Evolutionary conservation across 1,140 invertebrate species (phyloP), one percentile per base, ranked within the genome.

Genomic region (Diuraphis noxia): DNA sequence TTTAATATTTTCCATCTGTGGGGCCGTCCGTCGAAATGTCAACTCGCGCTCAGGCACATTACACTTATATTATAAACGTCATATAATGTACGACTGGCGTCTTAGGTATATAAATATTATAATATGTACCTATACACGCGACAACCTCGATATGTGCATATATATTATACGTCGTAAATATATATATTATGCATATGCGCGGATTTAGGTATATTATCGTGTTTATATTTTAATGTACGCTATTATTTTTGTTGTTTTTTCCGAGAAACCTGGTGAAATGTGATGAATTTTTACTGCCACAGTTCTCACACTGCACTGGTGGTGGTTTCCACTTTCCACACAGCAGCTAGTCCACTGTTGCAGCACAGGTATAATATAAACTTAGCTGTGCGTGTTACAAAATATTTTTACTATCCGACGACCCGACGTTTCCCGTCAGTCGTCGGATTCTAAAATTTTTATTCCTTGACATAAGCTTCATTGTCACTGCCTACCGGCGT

Each of bases 1-100:
- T 90, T 90, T 90, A 79, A 90, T 90, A 90, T 90, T 81, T 90
- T 43, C 88, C 88, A 90, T 90, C 88, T 90, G 88, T 36, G 40
- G 34, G 79, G 81, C 25, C 40, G 23, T 10, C 40, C 23, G 25
- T 25, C 85, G 49, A 56, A 87, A 87, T 25, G 85, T 87, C 36
- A 56, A n/a, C 23, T 52, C n/a, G 85, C 7, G n/a, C 46, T 30
- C 43, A 2, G 34, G 46, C 46, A 1, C 46, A 85, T 38, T 49
- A 84, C n/a, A 81, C 8, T 4, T 36, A 38, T 25, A 25, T 5
- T 36, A 49, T 49, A 21, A 49, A 56, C 30, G 52, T 56, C 30
- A 6, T 36, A 86, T 34, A 82, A 85, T n/a, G 84, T 86, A 86
- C n/a, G 10, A 86, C 41, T 30, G 84, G 46, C 84, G 43, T 72